Conservation (phyloP, 2,888 invertebrate genomes). For the Temnothorax ravouxi region DNA sequence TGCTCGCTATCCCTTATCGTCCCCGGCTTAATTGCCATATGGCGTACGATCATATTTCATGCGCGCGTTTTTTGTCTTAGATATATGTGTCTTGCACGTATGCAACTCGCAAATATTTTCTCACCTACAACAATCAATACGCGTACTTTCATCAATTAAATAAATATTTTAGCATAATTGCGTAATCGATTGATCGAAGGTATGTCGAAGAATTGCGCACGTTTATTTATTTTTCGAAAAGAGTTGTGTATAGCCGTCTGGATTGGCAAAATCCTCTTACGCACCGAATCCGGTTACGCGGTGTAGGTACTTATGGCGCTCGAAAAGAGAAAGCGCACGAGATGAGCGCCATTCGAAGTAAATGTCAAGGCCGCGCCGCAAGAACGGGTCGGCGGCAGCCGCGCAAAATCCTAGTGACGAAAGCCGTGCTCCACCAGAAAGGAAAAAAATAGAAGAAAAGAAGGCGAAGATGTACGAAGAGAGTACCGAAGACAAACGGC, state of each 20-base stretch:
- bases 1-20: slow-evolving; percentile 81
- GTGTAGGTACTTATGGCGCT: background rate
- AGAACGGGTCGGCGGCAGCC: slow-evolving; percentile 35
- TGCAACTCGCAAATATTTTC: background rate
- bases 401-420: slow-evolving; percentile 46
- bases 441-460: slow-evolving; percentile 46
- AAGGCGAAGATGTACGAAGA: slow-evolving; percentile 30
- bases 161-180: background rate
- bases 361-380: slow-evolving; percentile 48
- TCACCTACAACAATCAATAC: background rate
- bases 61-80: slow-evolving; percentile 70
- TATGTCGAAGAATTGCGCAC: background rate
- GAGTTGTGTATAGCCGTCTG: background rate
- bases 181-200: background rate
- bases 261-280: slow-evolving; percentile 6
- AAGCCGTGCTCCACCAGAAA: slow-evolving; percentile 55
- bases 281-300: slow-evolving; percentile 16
- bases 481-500: slow-evolving; percentile 78
- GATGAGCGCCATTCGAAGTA: slow-evolving; percentile 46
- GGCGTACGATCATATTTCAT: slow-evolving; percentile 78
- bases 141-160: background rate
- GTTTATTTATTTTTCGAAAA: background rate
- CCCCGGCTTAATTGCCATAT: slow-evolving; percentile 83
- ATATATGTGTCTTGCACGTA: slow-evolving; percentile 35
- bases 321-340: slow-evolving; percentile 51